Evolutionary conservation across 2,113 vertebrate species (phyloP).

Genomic region (Protomyctophum bolini): DNA sequence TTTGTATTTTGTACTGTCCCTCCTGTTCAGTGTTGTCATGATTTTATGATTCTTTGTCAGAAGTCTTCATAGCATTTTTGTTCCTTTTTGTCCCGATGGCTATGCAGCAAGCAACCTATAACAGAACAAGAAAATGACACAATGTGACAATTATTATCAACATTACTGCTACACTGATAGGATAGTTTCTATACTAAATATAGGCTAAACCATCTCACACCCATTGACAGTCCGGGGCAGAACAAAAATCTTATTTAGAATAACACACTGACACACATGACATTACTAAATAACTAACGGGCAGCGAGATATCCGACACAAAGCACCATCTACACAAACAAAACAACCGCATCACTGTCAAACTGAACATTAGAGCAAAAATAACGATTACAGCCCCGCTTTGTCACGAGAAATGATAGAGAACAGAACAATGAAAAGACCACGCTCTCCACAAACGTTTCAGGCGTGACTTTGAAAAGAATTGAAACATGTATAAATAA

Average conservation of each 20-base stretch:
- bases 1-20: conserved; percentile 1
- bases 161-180: conserved; percentile 14
- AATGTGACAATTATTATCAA: background rate
- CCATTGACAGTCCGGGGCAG: background rate
- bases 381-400: conserved; percentile 23
- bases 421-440: conserved; percentile 61
- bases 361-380: conserved; percentile 13
- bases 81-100: conserved; percentile 63
- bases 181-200: background rate
- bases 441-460: conserved; percentile 61
- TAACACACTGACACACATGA: background rate
- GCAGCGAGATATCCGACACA: background rate
- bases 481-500: conserved; percentile 4
- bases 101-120: conserved; percentile 55
- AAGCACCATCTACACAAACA: background rate
- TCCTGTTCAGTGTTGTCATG: background rate
- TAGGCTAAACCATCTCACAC: background rate
- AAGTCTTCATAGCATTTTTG: conserved; percentile 40
- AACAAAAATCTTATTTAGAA: background rate
- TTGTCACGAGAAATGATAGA: conserved; percentile 56
- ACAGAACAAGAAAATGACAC: conserved; percentile 4
- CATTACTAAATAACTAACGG: background rate
- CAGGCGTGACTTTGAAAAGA: conserved; percentile 50
- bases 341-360: conserved; percentile 6
- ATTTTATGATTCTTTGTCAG: conserved; percentile 73